A percentile compares a stretch with the other conserved stretches of the same genome.
phyloP scores from a whole-genome alignment of 1,140 invertebrate species.

The Diachasmimorpha longicaudata region DNA sequence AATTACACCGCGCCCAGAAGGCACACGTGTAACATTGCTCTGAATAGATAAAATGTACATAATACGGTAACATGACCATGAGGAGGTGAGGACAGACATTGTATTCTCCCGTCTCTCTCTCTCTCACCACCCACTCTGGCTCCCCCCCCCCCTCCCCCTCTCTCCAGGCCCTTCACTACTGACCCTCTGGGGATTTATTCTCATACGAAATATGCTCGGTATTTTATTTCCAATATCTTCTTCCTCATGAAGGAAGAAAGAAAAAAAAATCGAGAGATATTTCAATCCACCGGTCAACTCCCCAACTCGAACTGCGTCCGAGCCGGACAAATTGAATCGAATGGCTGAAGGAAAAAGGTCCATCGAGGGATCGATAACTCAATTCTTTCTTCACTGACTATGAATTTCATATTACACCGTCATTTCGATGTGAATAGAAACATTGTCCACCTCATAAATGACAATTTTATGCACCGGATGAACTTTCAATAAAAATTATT shows the following conservation, averaged over 20 bases:
- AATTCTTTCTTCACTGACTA: conserved; percentile 4
- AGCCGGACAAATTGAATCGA: conserved; percentile 44
- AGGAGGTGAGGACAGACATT: background rate
- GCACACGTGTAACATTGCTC: conserved; percentile 38
- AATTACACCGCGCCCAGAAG: conserved; percentile 53
- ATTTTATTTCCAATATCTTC: conserved; percentile 55
- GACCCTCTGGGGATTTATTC: conserved; percentile 29
- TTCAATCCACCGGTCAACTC: conserved; percentile 39
- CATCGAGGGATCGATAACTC: conserved; percentile 26
- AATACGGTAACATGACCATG: conserved; percentile 12
- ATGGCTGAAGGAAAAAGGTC: conserved; percentile 30
- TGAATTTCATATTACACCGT: background rate
- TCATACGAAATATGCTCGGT: conserved; percentile 47
- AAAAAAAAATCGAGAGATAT: conserved; percentile 39
- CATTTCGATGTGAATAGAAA: background rate
- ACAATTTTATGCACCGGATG: too few species aligned
- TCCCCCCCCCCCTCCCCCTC: background rate
- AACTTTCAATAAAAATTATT: too few species aligned
- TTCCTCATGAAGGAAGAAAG: conserved; percentile 20
- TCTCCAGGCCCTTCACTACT: background rate
- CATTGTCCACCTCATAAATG: too few species aligned
- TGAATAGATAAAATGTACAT: conserved; percentile 8
- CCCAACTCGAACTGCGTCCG: conserved; percentile 11
- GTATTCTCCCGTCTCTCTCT: background rate
- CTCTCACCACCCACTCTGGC: background rate